Evolutionary conservation across 1,140 invertebrate species (phyloP), one percentile per base, ranked within the genome.

Genomic region (Stegodyphus mimosarum): DNA sequence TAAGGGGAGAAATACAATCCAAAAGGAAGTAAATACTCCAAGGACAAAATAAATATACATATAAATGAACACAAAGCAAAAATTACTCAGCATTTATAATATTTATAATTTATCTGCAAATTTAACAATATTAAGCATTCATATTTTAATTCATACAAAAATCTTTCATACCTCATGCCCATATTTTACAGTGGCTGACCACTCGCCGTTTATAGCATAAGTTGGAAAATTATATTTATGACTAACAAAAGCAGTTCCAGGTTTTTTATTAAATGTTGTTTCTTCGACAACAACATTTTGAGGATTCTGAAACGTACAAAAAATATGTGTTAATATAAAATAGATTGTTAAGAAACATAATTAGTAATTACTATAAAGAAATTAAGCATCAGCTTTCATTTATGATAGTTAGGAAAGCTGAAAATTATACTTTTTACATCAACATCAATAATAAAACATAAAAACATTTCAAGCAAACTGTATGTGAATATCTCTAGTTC

Each of bases 211-310:
- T 7, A 88, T 76, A 6, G 88, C 85, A 72, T 77, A 87, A 6
- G 76, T 80, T 6, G 88, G 88, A 60, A 89, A 88, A 51, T 87
- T 66, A 64, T 88, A 88, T 0, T 63, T 51, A 53, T 88, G 73
- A 50, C 79, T 79, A 13, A 87, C 33, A 64, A 89, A 87, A 60
- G 73, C 55, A 64, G 64, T 75, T 33, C 18, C 11, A 13, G 17
- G 49, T 15, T 51, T 87, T 48, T 6, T 48, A 50, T 7, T 49
- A 50, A 86, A 74, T 10, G 17, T 50, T 15, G 50, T 72, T 48
- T 87, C 87, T 48, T 88, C 86, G 0, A 88, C 80, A 13, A 83
- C 84, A 48, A 87, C 63, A 15, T 88, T 87, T 53, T 89, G 83
- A n/a, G 88, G 88, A 72, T 89, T 89, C 84, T 88, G 63, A 17